Evolutionary conservation across 2,797 vertebrate species (phyloP).

Genomic region (Pygocentrus nattereri): DNA sequence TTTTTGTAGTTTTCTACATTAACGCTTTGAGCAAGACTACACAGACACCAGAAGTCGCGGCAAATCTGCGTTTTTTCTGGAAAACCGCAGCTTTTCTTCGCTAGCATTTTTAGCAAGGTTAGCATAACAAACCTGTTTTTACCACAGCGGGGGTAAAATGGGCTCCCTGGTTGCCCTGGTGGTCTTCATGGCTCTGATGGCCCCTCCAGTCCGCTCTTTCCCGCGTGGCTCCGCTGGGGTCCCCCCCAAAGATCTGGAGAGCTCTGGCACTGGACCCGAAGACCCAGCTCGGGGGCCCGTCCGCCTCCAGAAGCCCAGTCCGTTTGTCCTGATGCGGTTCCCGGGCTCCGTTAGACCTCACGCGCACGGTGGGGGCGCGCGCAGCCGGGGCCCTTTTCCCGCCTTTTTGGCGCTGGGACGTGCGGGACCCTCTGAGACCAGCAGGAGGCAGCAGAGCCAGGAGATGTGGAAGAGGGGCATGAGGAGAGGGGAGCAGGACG

Average conservation of each 20-base stretch:
- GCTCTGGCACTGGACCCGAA: conserved; percentile 71
- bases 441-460: conserved; percentile 73
- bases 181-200: conserved; percentile 56
- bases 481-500: conserved; percentile 66
- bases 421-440: conserved; percentile 57
- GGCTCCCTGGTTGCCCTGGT: conserved; percentile 50
- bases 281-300: conserved; percentile 70
- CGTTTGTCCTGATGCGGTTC: conserved; percentile 61
- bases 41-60: no score
- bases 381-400: conserved; percentile 68
- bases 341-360: conserved; percentile 64
- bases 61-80: no score
- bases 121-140: no score
- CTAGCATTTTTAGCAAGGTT: not conserved
- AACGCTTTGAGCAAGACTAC: not conserved
- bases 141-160: conserved; percentile 66
- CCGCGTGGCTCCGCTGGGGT: conserved; percentile 62
- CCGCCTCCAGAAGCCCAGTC: conserved; percentile 73
- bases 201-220: conserved; percentile 55
- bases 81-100: no score
- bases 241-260: conserved; percentile 65
- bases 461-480: conserved; percentile 80
- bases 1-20: not conserved
- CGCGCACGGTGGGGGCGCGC: conserved; percentile 49
- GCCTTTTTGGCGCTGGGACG: conserved; percentile 77